phyloP scores from a whole-genome alignment of 1,140 invertebrate species.

The Probaryconus sp. region DNA sequence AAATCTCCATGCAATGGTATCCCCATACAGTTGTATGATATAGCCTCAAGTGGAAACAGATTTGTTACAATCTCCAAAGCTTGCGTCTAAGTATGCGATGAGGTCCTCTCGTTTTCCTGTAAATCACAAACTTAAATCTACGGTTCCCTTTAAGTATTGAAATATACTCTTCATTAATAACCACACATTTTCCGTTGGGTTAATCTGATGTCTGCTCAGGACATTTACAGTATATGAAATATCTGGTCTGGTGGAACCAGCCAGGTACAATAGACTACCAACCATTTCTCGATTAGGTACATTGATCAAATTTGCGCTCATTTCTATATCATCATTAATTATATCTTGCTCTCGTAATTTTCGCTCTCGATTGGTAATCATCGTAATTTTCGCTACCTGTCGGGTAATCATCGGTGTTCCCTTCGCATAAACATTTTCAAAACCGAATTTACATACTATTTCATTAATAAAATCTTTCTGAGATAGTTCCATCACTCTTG shows the following conservation, averaged over 20 bases:
- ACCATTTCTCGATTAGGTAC: constrained; percentile 57
- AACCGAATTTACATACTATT: constrained; percentile 13
- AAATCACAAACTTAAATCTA: no score
- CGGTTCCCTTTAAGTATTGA: no score
- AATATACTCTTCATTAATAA: constrained; percentile 31
- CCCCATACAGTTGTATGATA: neutral
- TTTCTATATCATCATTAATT: neutral
- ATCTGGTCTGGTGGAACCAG: no score
- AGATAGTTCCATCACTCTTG: no score
- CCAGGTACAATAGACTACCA: constrained; percentile 11
- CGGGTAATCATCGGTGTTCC: constrained; percentile 42
- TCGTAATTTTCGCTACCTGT: constrained; percentile 47
- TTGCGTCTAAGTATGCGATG: no score
- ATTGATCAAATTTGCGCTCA: constrained; percentile 4
- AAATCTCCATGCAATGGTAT: constrained; percentile 5
- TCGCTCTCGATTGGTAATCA: constrained; percentile 6
- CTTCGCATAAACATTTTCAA: constrained; percentile 34
- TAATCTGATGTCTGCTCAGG: constrained; percentile 18
- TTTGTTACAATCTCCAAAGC: constrained; percentile 36
- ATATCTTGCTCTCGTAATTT: constrained; percentile 17
- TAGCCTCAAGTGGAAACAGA: no score
- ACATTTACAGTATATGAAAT: constrained; percentile 28
- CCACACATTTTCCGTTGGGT: constrained; percentile 34
- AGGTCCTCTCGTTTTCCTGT: no score
- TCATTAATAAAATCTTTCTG: no score